Evolutionary conservation across 2,797 vertebrate genomes (phyloP), one percentile per base, ranked within the genome.

Genomic region (Molothrus aeneus): DNA sequence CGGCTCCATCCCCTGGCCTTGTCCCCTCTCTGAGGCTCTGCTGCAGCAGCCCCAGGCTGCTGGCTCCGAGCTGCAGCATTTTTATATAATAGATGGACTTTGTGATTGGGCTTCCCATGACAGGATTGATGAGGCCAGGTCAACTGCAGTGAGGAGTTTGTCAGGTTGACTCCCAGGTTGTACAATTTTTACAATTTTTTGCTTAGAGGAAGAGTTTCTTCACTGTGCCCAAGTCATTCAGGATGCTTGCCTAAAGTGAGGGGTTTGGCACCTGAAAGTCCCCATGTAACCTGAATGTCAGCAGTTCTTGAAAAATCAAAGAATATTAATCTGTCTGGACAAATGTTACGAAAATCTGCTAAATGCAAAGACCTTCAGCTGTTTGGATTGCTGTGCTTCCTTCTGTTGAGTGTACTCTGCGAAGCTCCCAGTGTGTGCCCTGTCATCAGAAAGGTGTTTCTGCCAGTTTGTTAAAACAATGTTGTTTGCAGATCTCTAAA

Each of bases 1-100:
- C 28, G 28, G 28, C 47, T 48, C 56, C 61, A 22, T 10, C 10
- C 11, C n/a, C 40, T 4, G 38, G 11, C 1, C 7, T 3, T 6
- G 0, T 9, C 22, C 32, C 9, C 38, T 16, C 47, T 5, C 17
- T 1, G 17, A 0, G 20, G 5, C 48, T 65, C 34, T 43, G 72
- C 59, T 7, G 6, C 2, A 16, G 31, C 56, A 73, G 45, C 45
- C 47, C 69, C 53, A 6, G 34, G 54, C 59, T 32, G 48, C 2
- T 0, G 11, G 1, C 4, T 20, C 53, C 59, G 11, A 17, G 9
- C 38, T 32, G 60, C 45, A 17, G 9, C 4, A 1, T 22, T 73
- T 63, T 64, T 36, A 25, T 7, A 1, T 9, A 1, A 64, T 0
- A 31, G 16, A 9, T 32, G 6, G 5, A 3, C 66, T 70, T 61